Conservation (phyloP, 2,888 invertebrate species). For the Parnassius glacialis region DNA sequence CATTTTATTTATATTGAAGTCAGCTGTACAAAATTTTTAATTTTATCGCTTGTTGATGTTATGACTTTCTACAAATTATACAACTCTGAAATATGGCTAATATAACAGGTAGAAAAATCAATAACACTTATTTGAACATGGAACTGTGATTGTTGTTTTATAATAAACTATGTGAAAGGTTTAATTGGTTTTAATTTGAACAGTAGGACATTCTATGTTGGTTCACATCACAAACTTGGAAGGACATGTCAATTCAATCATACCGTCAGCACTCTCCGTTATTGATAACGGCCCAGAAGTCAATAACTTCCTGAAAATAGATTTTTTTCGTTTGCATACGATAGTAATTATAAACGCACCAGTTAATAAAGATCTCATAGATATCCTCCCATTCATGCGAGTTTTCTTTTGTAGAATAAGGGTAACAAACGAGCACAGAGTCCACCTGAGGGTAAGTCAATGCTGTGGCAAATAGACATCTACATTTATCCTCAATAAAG, state of each 20-base stretch:
- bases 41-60: too few species aligned
- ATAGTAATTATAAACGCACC: too few species aligned
- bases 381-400: too few species aligned
- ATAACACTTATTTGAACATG: background rate
- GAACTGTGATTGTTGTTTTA: background rate
- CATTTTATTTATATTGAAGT: too few species aligned
- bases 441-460: too few species aligned
- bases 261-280: conserved; percentile 74
- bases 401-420: too few species aligned
- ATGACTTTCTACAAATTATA: too few species aligned
- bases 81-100: background rate
- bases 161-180: background rate
- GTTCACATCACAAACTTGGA: conserved; percentile 2
- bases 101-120: background rate
- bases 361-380: too few species aligned
- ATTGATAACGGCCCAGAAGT: conserved; percentile 82
- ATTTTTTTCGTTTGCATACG: conserved; percentile 8
- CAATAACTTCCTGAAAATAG: conserved; percentile 79
- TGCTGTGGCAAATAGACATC: too few species aligned
- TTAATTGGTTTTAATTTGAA: background rate
- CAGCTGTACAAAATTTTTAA: too few species aligned
- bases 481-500: too few species aligned
- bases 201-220: background rate
- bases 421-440: too few species aligned
- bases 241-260: conserved; percentile 32